phyloP scores from a whole-genome alignment of 2,888 invertebrate genomes.

The Acanthoscelides obtectus region DNA sequence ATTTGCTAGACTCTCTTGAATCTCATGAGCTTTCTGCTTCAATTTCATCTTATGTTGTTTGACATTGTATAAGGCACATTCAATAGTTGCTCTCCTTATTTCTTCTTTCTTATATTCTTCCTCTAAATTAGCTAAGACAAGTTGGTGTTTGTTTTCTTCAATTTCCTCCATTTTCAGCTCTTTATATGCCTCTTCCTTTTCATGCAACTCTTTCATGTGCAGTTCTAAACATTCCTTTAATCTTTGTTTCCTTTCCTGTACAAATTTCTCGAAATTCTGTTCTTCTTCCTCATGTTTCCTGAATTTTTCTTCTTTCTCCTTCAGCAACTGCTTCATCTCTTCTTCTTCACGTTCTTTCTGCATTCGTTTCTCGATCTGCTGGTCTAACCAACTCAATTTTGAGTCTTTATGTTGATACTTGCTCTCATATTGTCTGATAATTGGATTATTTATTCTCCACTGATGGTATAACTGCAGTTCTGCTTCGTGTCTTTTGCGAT shows the following conservation, averaged over 20 bases:
- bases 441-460: constrained; percentile 60
- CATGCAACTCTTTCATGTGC: constrained; percentile 33
- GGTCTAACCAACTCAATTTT: constrained; percentile 64
- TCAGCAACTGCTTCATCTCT: constrained; percentile 33
- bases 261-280: constrained; percentile 38
- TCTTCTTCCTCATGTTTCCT: constrained; percentile 43
- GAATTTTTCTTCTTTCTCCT: constrained; percentile 41
- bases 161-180: constrained; percentile 32
- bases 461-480: constrained; percentile 63
- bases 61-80: constrained; percentile 40
- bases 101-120: constrained; percentile 38
- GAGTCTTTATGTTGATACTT: constrained; percentile 54
- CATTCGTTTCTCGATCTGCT: constrained; percentile 51
- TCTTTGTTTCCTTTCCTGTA: constrained; percentile 39
- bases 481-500: constrained; percentile 56
- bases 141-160: constrained; percentile 40
- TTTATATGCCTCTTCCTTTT: constrained; percentile 29
- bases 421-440: constrained; percentile 56
- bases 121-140: constrained; percentile 41
- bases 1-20: constrained; percentile 46
- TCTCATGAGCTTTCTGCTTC: constrained; percentile 39
- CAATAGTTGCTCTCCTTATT: constrained; percentile 29
- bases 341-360: constrained; percentile 49
- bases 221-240: constrained; percentile 29
- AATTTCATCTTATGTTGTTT: constrained; percentile 39